Conservation (phyloP, 2,888 invertebrate species). For the Prosopocoilus inquinatus region DNA sequence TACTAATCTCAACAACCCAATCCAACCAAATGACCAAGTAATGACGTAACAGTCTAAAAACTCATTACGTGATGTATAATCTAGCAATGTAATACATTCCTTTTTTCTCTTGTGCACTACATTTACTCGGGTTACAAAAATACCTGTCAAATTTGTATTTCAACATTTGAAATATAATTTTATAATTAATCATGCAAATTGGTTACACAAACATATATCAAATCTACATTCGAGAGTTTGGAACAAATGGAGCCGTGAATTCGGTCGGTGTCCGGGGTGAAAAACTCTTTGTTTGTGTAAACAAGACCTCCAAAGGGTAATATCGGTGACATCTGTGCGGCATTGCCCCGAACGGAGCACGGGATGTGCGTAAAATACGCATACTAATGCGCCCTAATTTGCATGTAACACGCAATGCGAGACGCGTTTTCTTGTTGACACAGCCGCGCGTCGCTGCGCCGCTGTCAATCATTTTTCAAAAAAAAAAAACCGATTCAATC, state of each 20-base stretch:
- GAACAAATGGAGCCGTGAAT: conserved; percentile 3
- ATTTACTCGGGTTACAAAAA: no score
- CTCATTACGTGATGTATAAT: no score
- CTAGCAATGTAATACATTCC: no score
- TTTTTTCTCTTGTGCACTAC: no score
- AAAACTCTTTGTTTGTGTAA: conserved; percentile 48
- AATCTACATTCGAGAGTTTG: conserved; percentile 5
- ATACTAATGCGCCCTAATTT: conserved; percentile 51
- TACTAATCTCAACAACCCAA: no score
- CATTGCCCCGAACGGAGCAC: conserved; percentile 38
- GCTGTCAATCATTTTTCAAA: conserved; percentile 41
- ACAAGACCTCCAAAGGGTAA: conserved; percentile 45
- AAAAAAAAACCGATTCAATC: conserved; percentile 9
- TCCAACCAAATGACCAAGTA: no score
- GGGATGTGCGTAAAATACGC: conserved; percentile 47
- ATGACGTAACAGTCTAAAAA: no score
- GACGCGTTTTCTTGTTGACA: conserved; percentile 42
- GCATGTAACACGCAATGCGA: conserved; percentile 50
- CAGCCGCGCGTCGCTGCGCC: conserved; percentile 41
- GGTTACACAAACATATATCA: conserved; percentile 1
- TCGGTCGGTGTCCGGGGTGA: conserved; percentile 24
- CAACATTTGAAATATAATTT: no score
- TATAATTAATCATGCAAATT: no score
- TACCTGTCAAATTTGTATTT: no score
- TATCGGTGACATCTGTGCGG: conserved; percentile 41